Conservation (phyloP, 1,140 invertebrate genomes). For the Scaptomyza montana region DNA sequence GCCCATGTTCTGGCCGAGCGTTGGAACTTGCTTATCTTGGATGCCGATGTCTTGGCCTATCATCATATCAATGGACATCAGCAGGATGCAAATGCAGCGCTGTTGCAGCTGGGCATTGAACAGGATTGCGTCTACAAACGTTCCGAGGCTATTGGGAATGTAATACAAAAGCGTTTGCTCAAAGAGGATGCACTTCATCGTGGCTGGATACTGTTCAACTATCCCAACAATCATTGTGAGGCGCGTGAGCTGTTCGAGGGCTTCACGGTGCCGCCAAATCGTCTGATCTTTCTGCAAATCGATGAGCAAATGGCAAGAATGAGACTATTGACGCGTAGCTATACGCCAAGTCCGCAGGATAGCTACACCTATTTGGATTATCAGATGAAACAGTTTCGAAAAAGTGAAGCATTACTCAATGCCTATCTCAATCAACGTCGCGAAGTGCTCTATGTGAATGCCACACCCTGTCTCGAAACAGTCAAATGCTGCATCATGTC, state of each 20-base stretch:
- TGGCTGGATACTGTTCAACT: conserved; percentile 75
- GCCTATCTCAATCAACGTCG: conserved; percentile 67
- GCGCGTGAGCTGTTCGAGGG: conserved; percentile 68
- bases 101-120: conserved; percentile 56
- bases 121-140: conserved; percentile 43
- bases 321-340: conserved; percentile 45
- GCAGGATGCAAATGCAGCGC: conserved; percentile 16
- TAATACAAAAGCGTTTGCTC: conserved; percentile 57
- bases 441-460: conserved; percentile 74
- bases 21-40: conserved; percentile 70
- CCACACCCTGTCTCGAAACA: conserved; percentile 61
- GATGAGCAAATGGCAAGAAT: conserved; percentile 62
- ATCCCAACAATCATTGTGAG: conserved; percentile 68
- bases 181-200: conserved; percentile 62
- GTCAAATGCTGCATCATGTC: conserved; percentile 66
- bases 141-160: conserved; percentile 58
- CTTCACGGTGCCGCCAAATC: conserved; percentile 72
- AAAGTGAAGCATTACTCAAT: conserved; percentile 51
- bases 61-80: conserved; percentile 51
- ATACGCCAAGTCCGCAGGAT: conserved; percentile 55
- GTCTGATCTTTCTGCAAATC: conserved; percentile 64
- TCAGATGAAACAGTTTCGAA: conserved; percentile 72
- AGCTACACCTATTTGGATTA: conserved; percentile 58
- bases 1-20: conserved; percentile 57
- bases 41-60: conserved; percentile 67